phyloP scores from a whole-genome alignment of 1,140 invertebrate genomes.

The Ooceraea biroi region DNA sequence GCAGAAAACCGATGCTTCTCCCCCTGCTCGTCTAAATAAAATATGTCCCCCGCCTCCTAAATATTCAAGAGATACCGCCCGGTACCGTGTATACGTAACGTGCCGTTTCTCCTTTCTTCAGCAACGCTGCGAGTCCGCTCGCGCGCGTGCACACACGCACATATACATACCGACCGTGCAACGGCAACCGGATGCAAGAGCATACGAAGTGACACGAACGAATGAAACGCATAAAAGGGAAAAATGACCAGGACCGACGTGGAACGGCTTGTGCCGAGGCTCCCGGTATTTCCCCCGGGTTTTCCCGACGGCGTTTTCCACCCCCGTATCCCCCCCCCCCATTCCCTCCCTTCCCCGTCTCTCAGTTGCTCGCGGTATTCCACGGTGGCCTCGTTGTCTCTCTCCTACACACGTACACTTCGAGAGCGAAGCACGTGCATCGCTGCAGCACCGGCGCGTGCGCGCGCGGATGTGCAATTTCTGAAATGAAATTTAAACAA shows the following conservation, averaged over 20 bases:
- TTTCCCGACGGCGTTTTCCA: slow-evolving; percentile 66
- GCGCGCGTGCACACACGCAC: slow-evolving; percentile 53
- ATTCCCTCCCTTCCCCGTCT: neutral
- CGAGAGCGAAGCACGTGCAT: slow-evolving; percentile 22
- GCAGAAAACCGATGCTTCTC: slow-evolving; percentile 66
- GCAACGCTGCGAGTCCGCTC: slow-evolving; percentile 6
- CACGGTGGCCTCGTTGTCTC: slow-evolving; percentile 10
- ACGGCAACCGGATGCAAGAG: slow-evolving; percentile 50
- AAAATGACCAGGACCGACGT: slow-evolving; percentile 81
- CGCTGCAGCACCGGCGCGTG: slow-evolving; percentile 10
- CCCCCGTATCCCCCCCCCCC: neutral
- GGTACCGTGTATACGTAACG: slow-evolving; percentile 9
- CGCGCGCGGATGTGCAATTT: slow-evolving; percentile 55
- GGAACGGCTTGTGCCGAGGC: slow-evolving; percentile 72
- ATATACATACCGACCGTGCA: slow-evolving; percentile 30
- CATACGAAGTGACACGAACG: slow-evolving; percentile 80
- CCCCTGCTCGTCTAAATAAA: slow-evolving; percentile 77
- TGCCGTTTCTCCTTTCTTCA: slow-evolving; percentile 33
- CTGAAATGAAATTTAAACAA: slow-evolving; percentile 82
- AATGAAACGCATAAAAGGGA: slow-evolving; percentile 84
- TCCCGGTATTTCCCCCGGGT: slow-evolving; percentile 82
- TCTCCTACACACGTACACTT: slow-evolving; percentile 39
- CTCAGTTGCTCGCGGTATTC: slow-evolving; percentile 11
- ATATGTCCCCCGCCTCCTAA: slow-evolving; percentile 79
- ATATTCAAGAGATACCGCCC: slow-evolving; percentile 78